phyloP scores from a whole-genome alignment of 64 coral and sea anemone genomes.

The Cladopsammia gracilis region DNA sequence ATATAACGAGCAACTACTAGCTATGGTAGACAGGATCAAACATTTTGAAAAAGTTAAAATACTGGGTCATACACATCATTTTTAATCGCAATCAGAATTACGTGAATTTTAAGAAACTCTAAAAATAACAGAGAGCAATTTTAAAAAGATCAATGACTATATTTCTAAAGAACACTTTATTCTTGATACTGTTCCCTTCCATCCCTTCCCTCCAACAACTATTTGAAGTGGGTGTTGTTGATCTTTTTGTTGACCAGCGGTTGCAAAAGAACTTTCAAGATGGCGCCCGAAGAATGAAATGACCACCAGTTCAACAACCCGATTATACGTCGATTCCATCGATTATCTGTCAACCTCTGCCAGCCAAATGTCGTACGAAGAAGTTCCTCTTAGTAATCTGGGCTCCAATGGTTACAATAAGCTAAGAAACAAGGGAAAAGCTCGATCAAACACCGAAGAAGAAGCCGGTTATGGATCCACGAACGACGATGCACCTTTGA shows the following conservation, averaged over 20 bases:
- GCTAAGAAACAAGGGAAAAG: slow-evolving; percentile 34
- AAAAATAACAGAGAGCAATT: too few relatives aligned
- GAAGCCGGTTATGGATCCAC: slow-evolving; percentile 39
- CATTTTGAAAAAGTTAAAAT: neutral
- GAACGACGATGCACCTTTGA: slow-evolving; percentile 59
- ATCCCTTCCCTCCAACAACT: neutral
- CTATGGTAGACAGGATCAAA: neutral
- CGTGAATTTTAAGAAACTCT: too few relatives aligned
- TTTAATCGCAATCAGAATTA: too few relatives aligned
- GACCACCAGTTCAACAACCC: slow-evolving; percentile 15
- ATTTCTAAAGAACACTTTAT: too few relatives aligned
- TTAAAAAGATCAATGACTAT: too few relatives aligned
- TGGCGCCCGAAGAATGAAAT: neutral
- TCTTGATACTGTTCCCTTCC: neutral
- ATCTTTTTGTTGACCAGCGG: neutral
- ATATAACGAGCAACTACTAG: too few relatives aligned
- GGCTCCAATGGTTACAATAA: slow-evolving; percentile 40
- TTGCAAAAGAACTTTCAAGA: neutral
- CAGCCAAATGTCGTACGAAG: slow-evolving; percentile 61
- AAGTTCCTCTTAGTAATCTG: slow-evolving; percentile 45
- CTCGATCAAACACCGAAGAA: slow-evolving; percentile 32
- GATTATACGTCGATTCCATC: slow-evolving; percentile 42
- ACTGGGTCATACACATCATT: too few relatives aligned
- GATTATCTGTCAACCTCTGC: slow-evolving; percentile 47
- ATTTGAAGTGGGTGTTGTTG: neutral